Conservation (phyloP, 1,140 invertebrate species). For the Drosophila kurseongensis region DNA sequence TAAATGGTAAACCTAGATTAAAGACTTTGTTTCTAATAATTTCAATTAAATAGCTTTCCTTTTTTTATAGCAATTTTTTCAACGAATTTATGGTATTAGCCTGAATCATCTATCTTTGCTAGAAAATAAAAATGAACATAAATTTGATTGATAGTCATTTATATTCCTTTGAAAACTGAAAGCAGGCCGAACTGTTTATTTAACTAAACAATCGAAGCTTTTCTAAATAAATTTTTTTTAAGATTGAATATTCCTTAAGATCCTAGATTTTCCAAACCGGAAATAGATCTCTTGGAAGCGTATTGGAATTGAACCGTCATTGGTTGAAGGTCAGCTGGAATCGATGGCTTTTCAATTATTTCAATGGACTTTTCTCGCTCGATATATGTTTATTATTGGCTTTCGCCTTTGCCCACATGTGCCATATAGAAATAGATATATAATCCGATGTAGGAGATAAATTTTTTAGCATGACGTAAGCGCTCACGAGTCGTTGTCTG, state of each 20-base stretch:
- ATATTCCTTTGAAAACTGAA: background rate
- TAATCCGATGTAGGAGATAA: conserved; percentile 54
- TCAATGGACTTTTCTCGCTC: conserved; percentile 14
- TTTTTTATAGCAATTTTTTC: too few relatives aligned
- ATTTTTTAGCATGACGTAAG: conserved; percentile 70
- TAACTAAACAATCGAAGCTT: conserved; percentile 3
- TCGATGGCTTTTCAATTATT: conserved; percentile 34
- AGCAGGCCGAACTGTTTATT: conserved; percentile 6
- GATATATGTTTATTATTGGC: conserved; percentile 63
- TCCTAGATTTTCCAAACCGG: background rate
- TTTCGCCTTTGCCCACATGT: conserved; percentile 59
- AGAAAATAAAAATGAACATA: background rate
- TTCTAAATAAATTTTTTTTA: background rate
- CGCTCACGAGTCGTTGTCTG: conserved; percentile 65
- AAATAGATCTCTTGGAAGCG: background rate
- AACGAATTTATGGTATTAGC: background rate
- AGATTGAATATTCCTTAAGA: background rate
- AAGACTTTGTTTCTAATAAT: too few relatives aligned
- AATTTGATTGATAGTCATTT: background rate
- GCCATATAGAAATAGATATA: conserved; percentile 75
- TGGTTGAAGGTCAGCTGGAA: conserved; percentile 44
- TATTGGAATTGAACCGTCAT: conserved; percentile 31
- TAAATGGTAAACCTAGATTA: too few relatives aligned
- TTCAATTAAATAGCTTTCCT: too few relatives aligned
- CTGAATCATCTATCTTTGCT: conserved; percentile 1